Evolutionary conservation across 2,888 invertebrate species (phyloP), one percentile per base, ranked within the genome.

Genomic region (Ommatoiulus sabulosus): DNA sequence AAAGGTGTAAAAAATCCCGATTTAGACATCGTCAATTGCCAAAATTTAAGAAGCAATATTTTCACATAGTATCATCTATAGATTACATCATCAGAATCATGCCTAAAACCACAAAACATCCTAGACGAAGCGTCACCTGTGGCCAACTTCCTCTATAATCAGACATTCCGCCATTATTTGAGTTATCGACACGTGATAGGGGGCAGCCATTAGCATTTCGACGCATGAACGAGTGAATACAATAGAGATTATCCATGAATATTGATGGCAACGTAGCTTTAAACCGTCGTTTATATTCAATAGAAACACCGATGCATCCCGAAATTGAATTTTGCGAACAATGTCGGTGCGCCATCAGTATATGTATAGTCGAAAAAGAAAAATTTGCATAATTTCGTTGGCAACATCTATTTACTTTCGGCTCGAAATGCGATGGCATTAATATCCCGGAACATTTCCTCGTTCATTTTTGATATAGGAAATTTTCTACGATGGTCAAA

Each of bases 201-300:
- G 12, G 12, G 48, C 48, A 48, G 35, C 35, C 35, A 35, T 35
- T 35, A 35, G 0, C 35, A 35, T 35, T 35, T 35, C 35, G 35
- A 35, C 2, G 52, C 52, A 12, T n/a, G 57, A 57, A 57, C n/a
- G 57, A n/a, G 57, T n/a, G 57, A n/a, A 57, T n/a, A 57, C 57
- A 57, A 12, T 7, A n/a, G 1, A 57, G 35, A 35, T 35, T 57
- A n/a, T 57, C 4, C 57, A 46, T 46, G 46, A 46, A 46, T 57
- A 57, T 57, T 57, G 12, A n/a, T 57, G n/a, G 57, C 52, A 35
- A 35, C 35, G 35, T 1, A 35, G 35, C 12, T 52, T 4, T 15
- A 57, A n/a, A 57, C 5, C n/a, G n/a, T 57, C 57, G 57, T 57
- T 57, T 57, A 57, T n/a, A n/a, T 57, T 57, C 57, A 57, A 57